Evolutionary conservation across 2,797 vertebrate genomes (phyloP).

Genomic region (Pantherophis vulpinus): DNA sequence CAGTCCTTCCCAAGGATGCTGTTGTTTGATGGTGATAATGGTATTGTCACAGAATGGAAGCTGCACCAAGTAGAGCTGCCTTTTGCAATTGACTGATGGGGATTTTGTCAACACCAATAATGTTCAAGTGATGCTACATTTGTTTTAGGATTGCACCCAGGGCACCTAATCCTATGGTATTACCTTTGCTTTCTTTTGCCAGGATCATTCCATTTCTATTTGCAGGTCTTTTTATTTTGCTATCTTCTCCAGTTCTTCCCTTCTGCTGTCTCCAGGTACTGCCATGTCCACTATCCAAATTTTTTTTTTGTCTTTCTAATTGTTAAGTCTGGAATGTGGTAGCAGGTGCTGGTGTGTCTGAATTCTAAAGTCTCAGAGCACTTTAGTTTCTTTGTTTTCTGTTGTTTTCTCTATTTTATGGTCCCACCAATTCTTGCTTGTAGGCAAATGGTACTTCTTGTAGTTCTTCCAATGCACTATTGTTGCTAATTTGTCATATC

Average conservation of each 20-base stretch:
- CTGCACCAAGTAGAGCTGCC: not conserved
- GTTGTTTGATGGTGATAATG: not conserved
- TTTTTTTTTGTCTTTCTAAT: not conserved
- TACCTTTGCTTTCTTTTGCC: not conserved
- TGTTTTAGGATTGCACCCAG: not conserved
- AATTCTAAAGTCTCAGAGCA: not conserved
- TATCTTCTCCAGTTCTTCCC: not conserved
- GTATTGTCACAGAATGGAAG: not conserved
- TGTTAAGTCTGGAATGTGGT: not conserved
- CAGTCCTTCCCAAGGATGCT: not conserved
- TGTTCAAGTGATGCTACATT: not conserved
- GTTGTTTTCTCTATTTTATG: not conserved
- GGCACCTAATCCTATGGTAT: not conserved
- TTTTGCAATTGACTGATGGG: not conserved
- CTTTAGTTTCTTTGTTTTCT: not conserved
- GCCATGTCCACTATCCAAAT: not conserved
- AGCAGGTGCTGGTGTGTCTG: not conserved
- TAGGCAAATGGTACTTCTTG: not conserved
- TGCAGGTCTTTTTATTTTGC: not conserved
- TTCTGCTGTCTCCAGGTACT: not conserved
- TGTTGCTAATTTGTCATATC: not conserved
- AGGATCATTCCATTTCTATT: not conserved
- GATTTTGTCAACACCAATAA: not conserved
- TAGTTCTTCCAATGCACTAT: not conserved
- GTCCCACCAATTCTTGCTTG: not conserved